A percentile compares a stretch with the other conserved stretches of the same genome.
Conservation (phyloP, 2,888 invertebrate species). For the Troglohyphantes excavatus region DNA sequence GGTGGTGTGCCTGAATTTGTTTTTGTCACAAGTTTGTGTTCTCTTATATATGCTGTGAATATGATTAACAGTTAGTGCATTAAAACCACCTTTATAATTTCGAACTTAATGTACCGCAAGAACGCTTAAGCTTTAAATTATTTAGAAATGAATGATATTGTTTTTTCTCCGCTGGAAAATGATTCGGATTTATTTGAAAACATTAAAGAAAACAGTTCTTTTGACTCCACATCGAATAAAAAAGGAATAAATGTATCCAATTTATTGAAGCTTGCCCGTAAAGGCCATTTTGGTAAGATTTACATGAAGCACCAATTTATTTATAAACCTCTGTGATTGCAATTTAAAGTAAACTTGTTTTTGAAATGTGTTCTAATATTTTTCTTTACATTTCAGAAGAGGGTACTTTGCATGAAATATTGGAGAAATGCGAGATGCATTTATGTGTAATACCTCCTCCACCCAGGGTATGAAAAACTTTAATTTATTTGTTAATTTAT, state of each 20-base stretch:
- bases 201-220: not conserved
- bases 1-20: too few species aligned
- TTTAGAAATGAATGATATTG: constrained; percentile 37
- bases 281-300: constrained; percentile 44
- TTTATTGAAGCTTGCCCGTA: constrained; percentile 15
- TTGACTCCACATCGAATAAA: not conserved
- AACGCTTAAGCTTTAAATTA: too few species aligned
- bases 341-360: too few species aligned
- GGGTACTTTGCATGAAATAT: constrained; percentile 54
- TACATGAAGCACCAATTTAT: not conserved
- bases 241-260: constrained; percentile 27
- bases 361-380: not conserved
- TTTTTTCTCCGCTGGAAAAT: constrained; percentile 36
- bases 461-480: constrained; percentile 56
- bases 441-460: constrained; percentile 14
- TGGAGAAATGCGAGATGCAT: constrained; percentile 50
- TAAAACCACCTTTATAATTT: too few species aligned
- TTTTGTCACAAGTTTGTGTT: too few species aligned
- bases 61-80: too few species aligned
- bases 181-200: not conserved
- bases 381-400: constrained; percentile 33
- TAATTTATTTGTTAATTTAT: too few species aligned
- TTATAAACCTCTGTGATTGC: too few species aligned
- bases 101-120: too few species aligned
- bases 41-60: too few species aligned